These are phyloP conservation scores for Spodoptera littoralis DNA, from an alignment of 2,888 invertebrate genomes.

Conservation along the genomic window DNA sequence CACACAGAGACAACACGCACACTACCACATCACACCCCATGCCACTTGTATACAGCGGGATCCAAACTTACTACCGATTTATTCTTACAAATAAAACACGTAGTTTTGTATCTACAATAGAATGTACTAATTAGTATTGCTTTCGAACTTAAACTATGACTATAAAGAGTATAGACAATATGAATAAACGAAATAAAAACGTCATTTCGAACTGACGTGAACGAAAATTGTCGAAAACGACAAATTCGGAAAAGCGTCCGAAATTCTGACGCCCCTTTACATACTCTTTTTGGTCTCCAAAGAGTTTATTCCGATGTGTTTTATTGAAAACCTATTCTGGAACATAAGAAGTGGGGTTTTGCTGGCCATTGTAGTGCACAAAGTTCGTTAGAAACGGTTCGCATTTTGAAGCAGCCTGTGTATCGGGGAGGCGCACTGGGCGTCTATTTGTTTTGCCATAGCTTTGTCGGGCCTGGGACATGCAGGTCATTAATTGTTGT, in stretches of 20 bases:
- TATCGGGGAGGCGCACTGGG: conserved; percentile 79
- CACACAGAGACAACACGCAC: conserved; percentile 66
- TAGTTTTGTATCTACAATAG: background rate
- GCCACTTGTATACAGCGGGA: conserved; percentile 71
- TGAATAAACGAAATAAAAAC: too few species aligned
- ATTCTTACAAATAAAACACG: background rate
- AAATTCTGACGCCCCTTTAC: too few species aligned
- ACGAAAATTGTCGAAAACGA: too few species aligned
- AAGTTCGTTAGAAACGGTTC: conserved; percentile 35
- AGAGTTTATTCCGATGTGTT: background rate
- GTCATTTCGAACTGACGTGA: too few species aligned
- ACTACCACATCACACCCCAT: conserved; percentile 70
- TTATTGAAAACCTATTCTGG: conserved; percentile 7
- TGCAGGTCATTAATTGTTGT: conserved; percentile 89
- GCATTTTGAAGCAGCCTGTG: conserved; percentile 72
- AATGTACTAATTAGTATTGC: too few species aligned
- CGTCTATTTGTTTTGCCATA: conserved; percentile 89
- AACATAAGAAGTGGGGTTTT: background rate
- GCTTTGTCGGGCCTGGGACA: conserved; percentile 88
- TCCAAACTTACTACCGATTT: conserved; percentile 32
- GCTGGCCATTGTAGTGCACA: conserved; percentile 1
- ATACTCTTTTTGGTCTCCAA: background rate
- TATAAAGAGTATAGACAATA: too few species aligned
- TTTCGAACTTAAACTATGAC: too few species aligned
- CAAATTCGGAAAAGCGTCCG: too few species aligned